Conservation (phyloP, 2,113 vertebrate genomes). For the Pseudopodoces humilis region DNA sequence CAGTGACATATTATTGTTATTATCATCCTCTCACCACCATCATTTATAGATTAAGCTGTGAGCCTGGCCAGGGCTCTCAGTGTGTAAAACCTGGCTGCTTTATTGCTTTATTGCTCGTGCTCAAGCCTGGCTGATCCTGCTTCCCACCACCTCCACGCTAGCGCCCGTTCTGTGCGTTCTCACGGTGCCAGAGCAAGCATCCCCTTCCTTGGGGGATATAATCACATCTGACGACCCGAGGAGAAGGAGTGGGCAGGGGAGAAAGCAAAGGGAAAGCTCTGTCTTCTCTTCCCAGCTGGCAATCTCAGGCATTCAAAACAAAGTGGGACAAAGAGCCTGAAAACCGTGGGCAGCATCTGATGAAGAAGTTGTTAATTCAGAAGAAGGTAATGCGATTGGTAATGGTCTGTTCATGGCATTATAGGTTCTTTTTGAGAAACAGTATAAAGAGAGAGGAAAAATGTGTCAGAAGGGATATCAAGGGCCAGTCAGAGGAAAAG, state of each 20-base stretch:
- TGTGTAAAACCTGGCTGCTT: background rate
- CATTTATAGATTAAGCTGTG: background rate
- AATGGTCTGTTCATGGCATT: background rate
- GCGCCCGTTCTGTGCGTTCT: rapidly evolving
- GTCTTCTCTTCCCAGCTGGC: background rate
- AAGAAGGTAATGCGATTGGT: background rate
- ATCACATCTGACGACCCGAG: background rate
- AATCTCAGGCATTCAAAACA: background rate
- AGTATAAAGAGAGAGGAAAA: background rate
- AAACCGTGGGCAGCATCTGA: background rate
- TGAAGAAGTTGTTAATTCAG: background rate
- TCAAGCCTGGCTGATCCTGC: rapidly evolving
- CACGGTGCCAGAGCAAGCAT: background rate
- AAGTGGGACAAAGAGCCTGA: background rate
- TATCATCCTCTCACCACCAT: background rate
- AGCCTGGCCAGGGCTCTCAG: background rate
- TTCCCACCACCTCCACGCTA: background rate
- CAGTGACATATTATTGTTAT: background rate
- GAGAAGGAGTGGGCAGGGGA: background rate
- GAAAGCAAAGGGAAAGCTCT: background rate
- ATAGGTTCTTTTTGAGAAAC: background rate
- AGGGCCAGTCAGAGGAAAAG: background rate
- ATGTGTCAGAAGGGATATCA: background rate
- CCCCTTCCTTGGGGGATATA: background rate
- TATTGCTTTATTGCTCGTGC: rapidly evolving